Base-by-base conservation (phyloP, 2,888 invertebrate genomes). In the Odontothrips loti region DNA sequence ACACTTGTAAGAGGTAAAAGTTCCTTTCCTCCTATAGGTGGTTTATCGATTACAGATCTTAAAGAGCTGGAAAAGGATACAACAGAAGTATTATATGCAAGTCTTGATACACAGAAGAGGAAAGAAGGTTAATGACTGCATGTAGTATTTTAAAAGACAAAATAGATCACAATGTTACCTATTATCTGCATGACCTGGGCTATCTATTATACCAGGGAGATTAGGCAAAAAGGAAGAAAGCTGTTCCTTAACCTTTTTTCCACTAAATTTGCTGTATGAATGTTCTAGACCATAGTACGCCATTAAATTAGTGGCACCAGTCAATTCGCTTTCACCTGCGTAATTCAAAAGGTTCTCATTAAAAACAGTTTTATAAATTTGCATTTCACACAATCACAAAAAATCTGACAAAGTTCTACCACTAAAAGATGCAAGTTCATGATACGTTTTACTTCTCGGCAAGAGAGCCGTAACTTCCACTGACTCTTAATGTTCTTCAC, bases 271-370 rank as follows among this genome's bases (percentile, higher is more conserved):
- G 89, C 95, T 97, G 88, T 98, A 97, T 29, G 98, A 96, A 89
- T 98, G 97, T 89, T 98, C 98, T 84, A 98, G 91, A 84, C 96
- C 96, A 92, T 98, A 95, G 90, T 96, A 94, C 86, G 95, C 94
- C 96, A 98, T 97, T 88, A 98, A 93, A 91, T 98, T 98, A 85
- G 95, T 97, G 86, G 97, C 96, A 83, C 98, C 98, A 83, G 98
- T 98, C 85, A 97, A 89, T 88, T 97, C 96, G 87, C 95, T 95
- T 90, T 95, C 95, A 88, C 92, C 96, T 95, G 87, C 12, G 81
- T 90, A 87, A 82, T 82, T 84, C 83, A 84, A 79, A 80, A 82
- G 27, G 82, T 80, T 81, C 78, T 48, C 79, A 43, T 80, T 58
- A 58, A 20, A 15, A 11, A 58, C 1, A 58, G 17, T 20, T n/a